Evolutionary conservation across 1,140 invertebrate genomes (phyloP).

Genomic region (Holcopasites calliopsidis): DNA sequence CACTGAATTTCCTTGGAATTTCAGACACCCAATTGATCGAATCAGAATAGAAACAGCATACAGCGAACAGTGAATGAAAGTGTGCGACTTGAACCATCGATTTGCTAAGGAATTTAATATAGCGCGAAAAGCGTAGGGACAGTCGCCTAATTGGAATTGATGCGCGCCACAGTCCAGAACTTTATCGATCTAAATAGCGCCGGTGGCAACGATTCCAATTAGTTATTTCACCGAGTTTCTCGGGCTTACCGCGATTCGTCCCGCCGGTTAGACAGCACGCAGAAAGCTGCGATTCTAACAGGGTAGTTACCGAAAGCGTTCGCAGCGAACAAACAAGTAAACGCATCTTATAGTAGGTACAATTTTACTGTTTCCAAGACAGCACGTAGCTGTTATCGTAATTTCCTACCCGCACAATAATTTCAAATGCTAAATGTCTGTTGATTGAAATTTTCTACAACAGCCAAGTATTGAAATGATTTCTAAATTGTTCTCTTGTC

Average conservation of each 20-base stretch:
- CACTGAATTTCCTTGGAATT: too few relatives aligned
- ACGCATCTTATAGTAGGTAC: conserved; percentile 25
- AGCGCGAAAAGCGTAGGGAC: conserved; percentile 4
- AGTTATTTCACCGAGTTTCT: conserved; percentile 62
- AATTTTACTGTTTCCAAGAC: neutral
- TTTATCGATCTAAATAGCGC: conserved; percentile 59
- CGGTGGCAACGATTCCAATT: conserved; percentile 53
- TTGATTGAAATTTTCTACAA: neutral
- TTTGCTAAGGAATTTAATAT: conserved; percentile 5
- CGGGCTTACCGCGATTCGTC: conserved; percentile 50
- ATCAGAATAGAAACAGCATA: too few relatives aligned
- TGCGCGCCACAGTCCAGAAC: conserved; percentile 16
- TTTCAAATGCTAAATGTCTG: too few relatives aligned
- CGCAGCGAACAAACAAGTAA: conserved; percentile 42
- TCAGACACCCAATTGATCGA: too few relatives aligned
- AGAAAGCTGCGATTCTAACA: conserved; percentile 28
- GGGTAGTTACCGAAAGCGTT: conserved; percentile 56
- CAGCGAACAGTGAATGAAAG: neutral
- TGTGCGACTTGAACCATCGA: neutral
- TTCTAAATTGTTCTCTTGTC: neutral
- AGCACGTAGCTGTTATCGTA: too few relatives aligned
- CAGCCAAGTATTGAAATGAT: too few relatives aligned
- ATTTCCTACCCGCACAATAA: too few relatives aligned
- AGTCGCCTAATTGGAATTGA: conserved; percentile 35
- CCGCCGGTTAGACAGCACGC: conserved; percentile 14